Conservation (phyloP, 1,140 invertebrate species). For the Brachystomella parvula region DNA sequence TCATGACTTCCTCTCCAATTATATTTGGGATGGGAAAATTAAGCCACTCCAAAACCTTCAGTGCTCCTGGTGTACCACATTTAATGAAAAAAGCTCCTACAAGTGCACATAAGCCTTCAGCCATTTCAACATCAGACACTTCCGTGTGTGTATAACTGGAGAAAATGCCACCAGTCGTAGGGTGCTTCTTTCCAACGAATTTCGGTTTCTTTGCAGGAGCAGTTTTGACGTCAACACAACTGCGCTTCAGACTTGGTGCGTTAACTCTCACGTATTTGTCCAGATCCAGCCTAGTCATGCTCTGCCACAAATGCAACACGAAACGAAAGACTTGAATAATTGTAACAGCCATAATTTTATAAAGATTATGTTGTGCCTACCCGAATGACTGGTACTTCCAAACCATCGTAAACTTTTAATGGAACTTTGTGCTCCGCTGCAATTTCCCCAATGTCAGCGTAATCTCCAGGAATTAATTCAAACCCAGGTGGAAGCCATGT, state of each 20-base stretch:
- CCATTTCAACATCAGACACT: slow-evolving; percentile 57
- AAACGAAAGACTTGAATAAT: background rate
- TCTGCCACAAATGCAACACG: slow-evolving; percentile 22
- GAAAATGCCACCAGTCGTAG: slow-evolving; percentile 21
- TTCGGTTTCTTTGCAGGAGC: slow-evolving; percentile 42
- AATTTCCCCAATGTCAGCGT: slow-evolving; percentile 36
- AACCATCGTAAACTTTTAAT: slow-evolving; percentile 45
- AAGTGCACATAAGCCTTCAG: slow-evolving; percentile 75
- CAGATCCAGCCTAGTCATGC: slow-evolving; percentile 22
- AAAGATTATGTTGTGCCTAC: background rate
- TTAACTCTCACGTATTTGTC: slow-evolving; percentile 39
- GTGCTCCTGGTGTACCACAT: slow-evolving; percentile 50
- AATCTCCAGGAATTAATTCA: slow-evolving; percentile 17
- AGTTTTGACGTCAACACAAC: background rate
- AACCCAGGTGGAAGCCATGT: slow-evolving; percentile 63
- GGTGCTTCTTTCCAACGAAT: background rate
- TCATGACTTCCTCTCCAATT: background rate
- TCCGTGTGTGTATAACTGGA: slow-evolving; percentile 46
- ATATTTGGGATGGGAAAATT: slow-evolving; percentile 43
- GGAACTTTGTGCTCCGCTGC: slow-evolving; percentile 42
- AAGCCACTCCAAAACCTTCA: slow-evolving; percentile 66
- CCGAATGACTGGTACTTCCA: background rate
- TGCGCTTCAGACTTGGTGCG: slow-evolving; percentile 30
- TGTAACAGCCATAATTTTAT: too few species aligned
- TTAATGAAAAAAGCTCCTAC: slow-evolving; percentile 63